A percentile compares a stretch with the other conserved stretches of the same genome.
These are phyloP conservation scores for Numenius arquata DNA, from an alignment of 2,113 vertebrate genomes.

Conservation along the genomic window DNA sequence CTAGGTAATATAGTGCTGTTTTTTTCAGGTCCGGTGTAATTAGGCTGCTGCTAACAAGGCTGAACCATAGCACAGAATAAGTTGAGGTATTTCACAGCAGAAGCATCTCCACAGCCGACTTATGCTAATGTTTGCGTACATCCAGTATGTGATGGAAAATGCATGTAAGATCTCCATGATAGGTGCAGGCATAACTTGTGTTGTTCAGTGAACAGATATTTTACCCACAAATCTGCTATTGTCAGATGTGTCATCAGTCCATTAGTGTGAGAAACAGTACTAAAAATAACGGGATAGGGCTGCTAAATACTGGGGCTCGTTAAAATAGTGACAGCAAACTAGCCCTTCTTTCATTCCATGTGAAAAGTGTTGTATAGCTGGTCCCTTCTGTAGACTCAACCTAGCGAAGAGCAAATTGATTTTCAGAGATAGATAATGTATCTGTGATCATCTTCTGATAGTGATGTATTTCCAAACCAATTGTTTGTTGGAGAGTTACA, in stretches of 20 bases:
- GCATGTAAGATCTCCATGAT: background rate
- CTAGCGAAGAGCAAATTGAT: background rate
- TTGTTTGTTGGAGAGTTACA: background rate
- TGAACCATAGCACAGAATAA: background rate
- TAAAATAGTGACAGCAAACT: conserved; percentile 49
- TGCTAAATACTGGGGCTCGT: conserved; percentile 36
- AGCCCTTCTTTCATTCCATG: background rate
- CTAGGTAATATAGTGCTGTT: background rate
- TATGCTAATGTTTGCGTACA: background rate
- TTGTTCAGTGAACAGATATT: conserved; percentile 12
- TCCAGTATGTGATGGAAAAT: background rate
- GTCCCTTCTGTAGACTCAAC: background rate
- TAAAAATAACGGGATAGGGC: conserved; percentile 58
- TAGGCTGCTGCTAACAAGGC: background rate
- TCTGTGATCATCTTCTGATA: background rate
- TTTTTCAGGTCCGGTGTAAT: background rate
- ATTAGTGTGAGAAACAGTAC: conserved; percentile 36
- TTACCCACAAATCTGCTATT: conserved; percentile 23
- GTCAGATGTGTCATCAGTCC: conserved; percentile 43
- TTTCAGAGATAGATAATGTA: background rate
- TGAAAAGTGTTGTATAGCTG: background rate
- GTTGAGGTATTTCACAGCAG: background rate
- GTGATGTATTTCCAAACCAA: background rate
- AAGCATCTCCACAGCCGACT: background rate
- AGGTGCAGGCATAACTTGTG: background rate